phyloP scores from a whole-genome alignment of 2,888 invertebrate genomes.

The Pyralis farinalis region DNA sequence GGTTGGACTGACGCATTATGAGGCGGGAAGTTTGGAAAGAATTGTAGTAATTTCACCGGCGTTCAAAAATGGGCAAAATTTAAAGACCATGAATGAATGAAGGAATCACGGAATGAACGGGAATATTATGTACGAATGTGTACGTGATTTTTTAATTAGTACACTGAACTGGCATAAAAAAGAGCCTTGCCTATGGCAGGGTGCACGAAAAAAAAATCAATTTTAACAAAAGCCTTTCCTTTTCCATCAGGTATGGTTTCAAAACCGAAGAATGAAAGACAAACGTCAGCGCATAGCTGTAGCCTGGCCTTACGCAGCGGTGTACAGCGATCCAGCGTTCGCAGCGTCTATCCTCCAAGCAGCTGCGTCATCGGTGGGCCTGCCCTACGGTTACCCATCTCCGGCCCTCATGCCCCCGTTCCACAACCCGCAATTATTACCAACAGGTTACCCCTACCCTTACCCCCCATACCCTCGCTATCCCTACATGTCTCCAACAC shows the following conservation, averaged over 20 bases:
- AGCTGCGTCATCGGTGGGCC: conserved; percentile 87
- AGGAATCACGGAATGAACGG: no score
- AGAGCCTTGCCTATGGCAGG: no score
- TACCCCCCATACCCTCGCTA: conserved; percentile 75
- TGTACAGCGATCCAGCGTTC: conserved; percentile 96
- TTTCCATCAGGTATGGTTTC: conserved; percentile 95
- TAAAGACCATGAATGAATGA: no score
- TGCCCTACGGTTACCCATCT: conserved; percentile 82
- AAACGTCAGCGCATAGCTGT: conserved; percentile 97
- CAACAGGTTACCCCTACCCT: conserved; percentile 80
- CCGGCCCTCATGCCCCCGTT: conserved; percentile 81
- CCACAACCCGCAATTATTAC: conserved; percentile 80
- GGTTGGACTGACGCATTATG: no score
- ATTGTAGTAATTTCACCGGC: no score
- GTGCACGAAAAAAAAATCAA: no score
- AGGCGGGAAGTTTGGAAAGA: no score
- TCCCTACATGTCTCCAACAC: conserved; percentile 79
- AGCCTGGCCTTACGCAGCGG: conserved; percentile 97
- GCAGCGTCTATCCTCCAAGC: conserved; percentile 96
- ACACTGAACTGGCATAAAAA: no score
- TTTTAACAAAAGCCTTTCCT: conserved; percentile 8
- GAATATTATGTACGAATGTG: no score
- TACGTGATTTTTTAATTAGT: no score
- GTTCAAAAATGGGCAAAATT: no score
- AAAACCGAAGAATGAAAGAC: conserved; percentile 98